Conservation (phyloP, 1,140 invertebrate genomes). For the Hycleus cichorii region DNA sequence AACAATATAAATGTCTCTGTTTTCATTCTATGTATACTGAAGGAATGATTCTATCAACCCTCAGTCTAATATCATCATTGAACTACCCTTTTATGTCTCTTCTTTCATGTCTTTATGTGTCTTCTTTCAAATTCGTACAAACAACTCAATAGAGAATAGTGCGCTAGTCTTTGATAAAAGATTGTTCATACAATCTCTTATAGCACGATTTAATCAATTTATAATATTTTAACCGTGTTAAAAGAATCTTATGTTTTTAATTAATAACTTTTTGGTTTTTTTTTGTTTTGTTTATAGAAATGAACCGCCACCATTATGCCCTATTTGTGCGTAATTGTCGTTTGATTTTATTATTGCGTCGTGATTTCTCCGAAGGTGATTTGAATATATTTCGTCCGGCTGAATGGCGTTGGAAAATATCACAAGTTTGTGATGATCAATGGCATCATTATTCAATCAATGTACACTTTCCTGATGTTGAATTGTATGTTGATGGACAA, state of each 20-base stretch:
- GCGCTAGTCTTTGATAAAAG: too few species aligned
- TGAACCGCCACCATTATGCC: slow-evolving; percentile 97
- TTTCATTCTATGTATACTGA: too few species aligned
- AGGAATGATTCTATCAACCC: too few species aligned
- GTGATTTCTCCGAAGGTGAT: slow-evolving; percentile 88
- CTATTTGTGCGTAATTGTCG: slow-evolving; percentile 95
- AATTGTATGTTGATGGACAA: slow-evolving; percentile 84
- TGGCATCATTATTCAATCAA: slow-evolving; percentile 98
- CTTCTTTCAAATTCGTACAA: too few species aligned
- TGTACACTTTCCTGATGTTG: slow-evolving; percentile 82
- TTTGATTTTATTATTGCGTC: slow-evolving; percentile 82
- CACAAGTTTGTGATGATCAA: slow-evolving; percentile 89
- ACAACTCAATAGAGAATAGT: too few species aligned
- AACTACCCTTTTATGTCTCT: too few species aligned
- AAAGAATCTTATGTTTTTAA: background rate
- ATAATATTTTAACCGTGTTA: too few species aligned
- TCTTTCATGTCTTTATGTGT: too few species aligned
- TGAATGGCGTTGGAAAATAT: slow-evolving; percentile 94
- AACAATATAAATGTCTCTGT: too few species aligned
- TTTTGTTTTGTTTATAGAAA: slow-evolving; percentile 55
- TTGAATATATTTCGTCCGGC: slow-evolving; percentile 94
- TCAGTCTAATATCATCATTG: too few species aligned
- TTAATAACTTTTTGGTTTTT: background rate
- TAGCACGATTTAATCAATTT: too few species aligned
- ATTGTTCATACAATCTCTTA: too few species aligned